Conservation (phyloP, 2,888 invertebrate species). For the Drosophila vallismaia region DNA sequence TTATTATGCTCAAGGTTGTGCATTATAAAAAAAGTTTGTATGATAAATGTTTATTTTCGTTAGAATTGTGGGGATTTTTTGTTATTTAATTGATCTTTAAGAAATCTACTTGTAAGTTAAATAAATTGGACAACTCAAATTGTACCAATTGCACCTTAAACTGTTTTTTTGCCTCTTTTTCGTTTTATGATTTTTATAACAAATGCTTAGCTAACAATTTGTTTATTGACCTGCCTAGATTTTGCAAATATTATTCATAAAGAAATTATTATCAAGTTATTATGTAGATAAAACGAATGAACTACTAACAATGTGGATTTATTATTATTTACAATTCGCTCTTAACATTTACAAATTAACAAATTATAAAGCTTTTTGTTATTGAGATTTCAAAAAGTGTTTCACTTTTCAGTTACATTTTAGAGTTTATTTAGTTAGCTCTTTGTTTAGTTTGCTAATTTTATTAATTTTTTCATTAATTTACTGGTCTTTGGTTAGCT, state of each 20-base stretch:
- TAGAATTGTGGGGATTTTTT: constrained; percentile 48
- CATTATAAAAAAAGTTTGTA: constrained; percentile 40
- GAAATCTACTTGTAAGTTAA: constrained; percentile 54
- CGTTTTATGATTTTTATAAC: constrained; percentile 35
- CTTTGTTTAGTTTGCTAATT: constrained; percentile 26
- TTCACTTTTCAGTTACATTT: constrained; percentile 6
- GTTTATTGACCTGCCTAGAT: constrained; percentile 31
- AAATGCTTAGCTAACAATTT: constrained; percentile 45
- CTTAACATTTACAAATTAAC: constrained; percentile 34
- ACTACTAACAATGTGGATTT: constrained; percentile 34
- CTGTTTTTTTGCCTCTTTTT: constrained; percentile 1
- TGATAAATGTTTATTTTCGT: constrained; percentile 45
- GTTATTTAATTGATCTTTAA: constrained; percentile 46
- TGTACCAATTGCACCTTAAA: constrained; percentile 18
- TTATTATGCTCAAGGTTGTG: constrained; percentile 40
- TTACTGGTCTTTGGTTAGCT: constrained; percentile 38
- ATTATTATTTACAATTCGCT: constrained; percentile 50
- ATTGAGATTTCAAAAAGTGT: constrained; percentile 43
- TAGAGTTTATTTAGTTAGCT: not conserved
- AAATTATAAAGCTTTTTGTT: constrained; percentile 44
- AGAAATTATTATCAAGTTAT: constrained; percentile 35
- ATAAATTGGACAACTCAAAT: constrained; percentile 51
- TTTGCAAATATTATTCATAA: constrained; percentile 38
- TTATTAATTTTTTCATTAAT: constrained; percentile 20
- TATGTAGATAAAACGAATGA: constrained; percentile 44